Conservation (phyloP, 2,797 vertebrate species). For the Anolis apletophallus region DNA sequence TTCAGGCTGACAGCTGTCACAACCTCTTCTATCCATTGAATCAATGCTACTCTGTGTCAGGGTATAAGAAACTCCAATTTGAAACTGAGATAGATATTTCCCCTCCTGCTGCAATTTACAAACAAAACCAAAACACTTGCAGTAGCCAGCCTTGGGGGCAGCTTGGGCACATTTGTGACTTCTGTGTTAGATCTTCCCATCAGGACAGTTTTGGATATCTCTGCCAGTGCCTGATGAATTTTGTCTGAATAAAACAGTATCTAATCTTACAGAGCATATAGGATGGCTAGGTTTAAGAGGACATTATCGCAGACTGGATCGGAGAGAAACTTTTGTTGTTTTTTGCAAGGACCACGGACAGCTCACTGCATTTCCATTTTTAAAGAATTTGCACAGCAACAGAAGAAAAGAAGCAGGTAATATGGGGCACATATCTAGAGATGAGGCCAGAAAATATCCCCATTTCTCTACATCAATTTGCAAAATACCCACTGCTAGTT, state of each 20-base stretch:
- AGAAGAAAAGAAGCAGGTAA: neutral
- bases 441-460: too few species aligned
- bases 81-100: neutral
- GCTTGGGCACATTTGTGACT: neutral
- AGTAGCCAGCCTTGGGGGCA: neutral
- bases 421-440: fast-evolving
- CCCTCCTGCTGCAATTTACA: too few species aligned
- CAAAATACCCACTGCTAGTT: too few species aligned
- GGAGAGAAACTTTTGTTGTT: neutral
- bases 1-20: too few species aligned
- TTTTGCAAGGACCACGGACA: neutral
- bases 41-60: neutral
- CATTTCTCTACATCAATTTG: too few species aligned
- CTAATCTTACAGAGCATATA: neutral
- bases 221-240: neutral
- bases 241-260: constrained; percentile 4
- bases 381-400: neutral
- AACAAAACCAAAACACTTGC: too few species aligned
- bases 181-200: neutral
- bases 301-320: neutral
- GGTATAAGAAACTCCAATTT: neutral
- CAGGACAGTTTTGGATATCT: neutral
- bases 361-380: neutral
- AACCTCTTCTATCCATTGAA: too few species aligned
- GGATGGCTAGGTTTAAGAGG: neutral